phyloP scores from a whole-genome alignment of 2,113 vertebrate genomes.

The Stomatorhinus ivindoensis region DNA sequence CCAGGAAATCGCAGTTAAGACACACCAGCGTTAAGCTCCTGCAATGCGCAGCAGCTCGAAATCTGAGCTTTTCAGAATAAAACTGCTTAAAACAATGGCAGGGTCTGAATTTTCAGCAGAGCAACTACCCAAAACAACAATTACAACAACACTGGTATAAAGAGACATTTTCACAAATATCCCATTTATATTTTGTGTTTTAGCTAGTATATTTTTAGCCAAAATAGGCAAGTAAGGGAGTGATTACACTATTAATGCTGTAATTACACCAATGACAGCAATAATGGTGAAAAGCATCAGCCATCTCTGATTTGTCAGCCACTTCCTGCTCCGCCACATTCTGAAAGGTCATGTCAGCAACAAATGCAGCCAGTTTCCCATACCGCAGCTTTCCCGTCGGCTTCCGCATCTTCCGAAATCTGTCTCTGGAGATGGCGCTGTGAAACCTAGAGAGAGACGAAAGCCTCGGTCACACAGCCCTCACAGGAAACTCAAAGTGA shows the following conservation, averaged over 20 bases:
- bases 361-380: background rate
- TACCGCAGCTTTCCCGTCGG: constrained; percentile 64
- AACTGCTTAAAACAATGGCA: background rate
- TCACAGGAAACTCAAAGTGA: background rate
- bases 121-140: background rate
- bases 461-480: background rate
- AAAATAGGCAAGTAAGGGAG: background rate
- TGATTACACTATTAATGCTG: background rate
- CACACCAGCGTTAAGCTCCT: constrained; percentile 82
- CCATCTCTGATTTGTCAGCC: background rate
- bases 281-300: background rate
- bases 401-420: constrained; percentile 69
- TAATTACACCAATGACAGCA: background rate
- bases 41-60: constrained; percentile 5
- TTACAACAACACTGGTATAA: background rate
- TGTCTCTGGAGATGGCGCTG: constrained; percentile 72
- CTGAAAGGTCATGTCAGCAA: background rate
- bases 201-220: background rate
- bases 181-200: background rate
- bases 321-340: background rate
- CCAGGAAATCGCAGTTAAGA: constrained; percentile 82
- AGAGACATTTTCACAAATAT: background rate
- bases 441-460: constrained; percentile 69
- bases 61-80: background rate
- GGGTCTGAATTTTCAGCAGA: background rate